Percentiles rank a stretch among this genome's conserved stretches.
Evolutionary conservation across 1,140 invertebrate species (phyloP).

Genomic region (Microplitis demolitor): DNA sequence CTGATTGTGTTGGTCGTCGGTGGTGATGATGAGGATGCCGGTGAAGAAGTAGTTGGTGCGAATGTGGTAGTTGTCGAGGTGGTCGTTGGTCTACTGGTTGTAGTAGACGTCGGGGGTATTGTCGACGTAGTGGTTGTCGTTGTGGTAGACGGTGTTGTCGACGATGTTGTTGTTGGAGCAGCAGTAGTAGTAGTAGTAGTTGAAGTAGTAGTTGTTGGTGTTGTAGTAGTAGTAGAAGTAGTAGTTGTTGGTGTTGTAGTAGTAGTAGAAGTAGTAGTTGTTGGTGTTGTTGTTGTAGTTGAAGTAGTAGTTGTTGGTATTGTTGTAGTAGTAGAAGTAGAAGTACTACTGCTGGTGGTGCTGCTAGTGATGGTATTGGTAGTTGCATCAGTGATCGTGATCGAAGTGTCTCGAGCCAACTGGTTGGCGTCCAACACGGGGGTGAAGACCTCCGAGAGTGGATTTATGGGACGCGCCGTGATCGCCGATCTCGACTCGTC

Average conservation of each 20-base stretch:
- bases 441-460: constrained; percentile 49
- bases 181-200: neutral
- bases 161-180: constrained; percentile 19
- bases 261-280: neutral
- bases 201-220: constrained; percentile 11
- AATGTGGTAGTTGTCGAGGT: constrained; percentile 22
- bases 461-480: constrained; percentile 39
- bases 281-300: constrained; percentile 16
- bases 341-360: constrained; percentile 20
- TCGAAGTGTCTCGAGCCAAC: constrained; percentile 21
- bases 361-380: neutral
- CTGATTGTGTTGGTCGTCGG: constrained; percentile 20
- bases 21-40: constrained; percentile 5
- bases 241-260: constrained; percentile 13
- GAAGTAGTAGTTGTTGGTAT: constrained; percentile 18
- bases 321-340: neutral
- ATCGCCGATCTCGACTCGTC: constrained; percentile 43
- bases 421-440: constrained; percentile 34
- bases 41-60: constrained; percentile 17
- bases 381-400: constrained; percentile 25
- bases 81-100: neutral
- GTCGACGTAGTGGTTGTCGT: constrained; percentile 24
- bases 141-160: constrained; percentile 2
- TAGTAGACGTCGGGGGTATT: constrained; percentile 11
- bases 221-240: constrained; percentile 21